phyloP scores from a whole-genome alignment of 2,888 invertebrate genomes.

The Pardosa pseudoannulata region DNA sequence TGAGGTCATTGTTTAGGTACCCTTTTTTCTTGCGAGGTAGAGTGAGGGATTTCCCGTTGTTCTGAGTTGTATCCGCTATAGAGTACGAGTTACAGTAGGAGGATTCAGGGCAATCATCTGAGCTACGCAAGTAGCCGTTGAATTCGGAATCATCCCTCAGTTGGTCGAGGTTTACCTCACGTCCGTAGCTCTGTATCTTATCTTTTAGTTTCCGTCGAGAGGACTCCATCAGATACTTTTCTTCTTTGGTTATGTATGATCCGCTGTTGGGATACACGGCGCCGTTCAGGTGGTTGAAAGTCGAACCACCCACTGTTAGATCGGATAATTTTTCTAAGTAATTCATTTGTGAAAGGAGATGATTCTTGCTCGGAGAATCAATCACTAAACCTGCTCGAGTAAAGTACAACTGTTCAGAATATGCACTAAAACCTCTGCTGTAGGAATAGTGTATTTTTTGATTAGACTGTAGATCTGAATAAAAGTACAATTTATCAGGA shows the following conservation, averaged over 20 bases:
- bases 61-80: background rate
- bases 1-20: conserved; percentile 26
- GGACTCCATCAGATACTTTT: conserved; percentile 58
- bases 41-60: conserved; percentile 37
- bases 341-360: conserved; percentile 49
- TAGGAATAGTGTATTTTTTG: conserved; percentile 62
- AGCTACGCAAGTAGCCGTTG: conserved; percentile 32
- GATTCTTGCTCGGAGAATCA: conserved; percentile 42
- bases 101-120: background rate
- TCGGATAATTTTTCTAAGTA: conserved; percentile 61
- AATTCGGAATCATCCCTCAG: conserved; percentile 28
- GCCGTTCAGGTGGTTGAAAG: conserved; percentile 44
- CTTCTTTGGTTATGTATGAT: conserved; percentile 55
- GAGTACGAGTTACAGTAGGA: conserved; percentile 16
- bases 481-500: conserved; percentile 52
- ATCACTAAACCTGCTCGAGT: conserved; percentile 49
- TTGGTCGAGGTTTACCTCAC: background rate
- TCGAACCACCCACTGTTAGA: conserved; percentile 26
- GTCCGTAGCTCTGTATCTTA: conserved; percentile 22
- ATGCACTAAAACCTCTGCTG: conserved; percentile 52
- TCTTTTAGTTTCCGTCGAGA: conserved; percentile 54
- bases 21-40: conserved; percentile 58
- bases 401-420: conserved; percentile 57
- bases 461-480: conserved; percentile 57
- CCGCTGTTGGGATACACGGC: conserved; percentile 48